phyloP scores from a whole-genome alignment of 2,888 invertebrate species.

The Eilema caniola region DNA sequence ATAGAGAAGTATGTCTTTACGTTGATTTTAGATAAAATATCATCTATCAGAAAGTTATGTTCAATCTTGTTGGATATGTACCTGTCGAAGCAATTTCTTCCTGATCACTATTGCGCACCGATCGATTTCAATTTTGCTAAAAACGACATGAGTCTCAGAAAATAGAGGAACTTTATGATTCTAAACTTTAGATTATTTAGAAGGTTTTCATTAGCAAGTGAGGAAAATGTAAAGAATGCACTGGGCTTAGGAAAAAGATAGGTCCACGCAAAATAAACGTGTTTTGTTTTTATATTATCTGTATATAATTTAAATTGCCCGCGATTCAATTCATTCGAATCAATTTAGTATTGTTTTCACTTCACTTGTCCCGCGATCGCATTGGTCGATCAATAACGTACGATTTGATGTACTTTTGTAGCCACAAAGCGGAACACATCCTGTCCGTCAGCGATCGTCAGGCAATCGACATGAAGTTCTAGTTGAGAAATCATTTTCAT shows the following conservation, averaged over 20 bases:
- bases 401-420: no score
- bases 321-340: no score
- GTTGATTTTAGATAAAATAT: not conserved
- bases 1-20: not conserved
- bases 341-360: no score
- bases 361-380: no score
- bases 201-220: not conserved
- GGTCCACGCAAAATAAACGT: no score
- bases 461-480: no score
- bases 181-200: not conserved
- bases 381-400: no score
- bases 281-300: no score
- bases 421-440: no score
- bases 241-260: not conserved
- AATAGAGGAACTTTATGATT: not conserved
- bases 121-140: conserved; percentile 1
- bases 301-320: no score
- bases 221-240: not conserved
- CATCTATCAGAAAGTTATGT: not conserved
- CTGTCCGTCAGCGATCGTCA: no score
- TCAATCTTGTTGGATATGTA: not conserved
- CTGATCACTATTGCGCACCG: not conserved
- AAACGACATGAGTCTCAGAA: not conserved
- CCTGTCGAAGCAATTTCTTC: not conserved
- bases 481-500: no score